These are phyloP conservation scores for Miniopterus natalensis DNA, from an alignment of 2,113 vertebrate genomes.

Conservation along the genomic window DNA sequence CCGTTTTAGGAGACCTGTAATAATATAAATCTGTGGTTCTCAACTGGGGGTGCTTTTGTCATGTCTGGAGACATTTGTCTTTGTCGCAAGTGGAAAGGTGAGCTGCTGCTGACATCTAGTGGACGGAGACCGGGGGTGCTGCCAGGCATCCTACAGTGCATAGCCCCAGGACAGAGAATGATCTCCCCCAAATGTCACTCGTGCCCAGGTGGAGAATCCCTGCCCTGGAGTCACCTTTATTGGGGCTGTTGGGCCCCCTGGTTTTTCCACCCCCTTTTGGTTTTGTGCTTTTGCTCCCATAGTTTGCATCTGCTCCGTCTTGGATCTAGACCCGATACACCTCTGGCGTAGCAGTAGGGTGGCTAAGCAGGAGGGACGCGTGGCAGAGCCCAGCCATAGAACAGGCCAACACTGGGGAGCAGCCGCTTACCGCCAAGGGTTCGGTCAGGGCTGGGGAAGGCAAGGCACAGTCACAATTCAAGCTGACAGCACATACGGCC, in stretches of 20 bases:
- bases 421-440: neutral
- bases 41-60: neutral
- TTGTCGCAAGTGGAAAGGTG: neutral
- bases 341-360: neutral
- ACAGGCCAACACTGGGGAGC: neutral
- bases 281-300: neutral
- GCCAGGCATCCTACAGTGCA: neutral
- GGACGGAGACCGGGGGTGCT: neutral
- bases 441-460: neutral
- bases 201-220: neutral
- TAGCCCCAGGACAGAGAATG: neutral
- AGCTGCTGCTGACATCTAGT: neutral
- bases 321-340: neutral
- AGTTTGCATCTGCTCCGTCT: neutral
- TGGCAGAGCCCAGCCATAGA: neutral
- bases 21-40: neutral
- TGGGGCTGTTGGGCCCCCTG: too few relatives aligned
- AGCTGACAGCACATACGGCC: constrained; percentile 50
- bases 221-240: neutral
- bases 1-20: neutral
- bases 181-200: neutral
- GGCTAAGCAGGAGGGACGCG: neutral
- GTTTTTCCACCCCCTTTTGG: neutral
- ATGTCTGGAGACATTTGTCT: neutral
- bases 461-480: constrained; percentile 63